Percentiles rank a stretch among this genome's conserved stretches.
These are phyloP conservation scores for Drosophila falleni DNA, from an alignment of 2,888 invertebrate genomes.

Conservation along the genomic window DNA sequence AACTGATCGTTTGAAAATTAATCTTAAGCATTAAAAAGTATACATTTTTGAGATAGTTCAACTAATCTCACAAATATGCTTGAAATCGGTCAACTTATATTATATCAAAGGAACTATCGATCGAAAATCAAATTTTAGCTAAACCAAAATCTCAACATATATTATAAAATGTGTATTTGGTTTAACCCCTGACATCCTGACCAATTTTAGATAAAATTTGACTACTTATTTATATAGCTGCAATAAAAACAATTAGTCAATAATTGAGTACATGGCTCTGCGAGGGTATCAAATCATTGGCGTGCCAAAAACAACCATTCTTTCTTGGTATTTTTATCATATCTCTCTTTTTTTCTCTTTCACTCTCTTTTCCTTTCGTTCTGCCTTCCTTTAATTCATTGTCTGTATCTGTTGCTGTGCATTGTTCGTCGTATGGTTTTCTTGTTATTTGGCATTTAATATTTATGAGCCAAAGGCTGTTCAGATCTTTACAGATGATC, in stretches of 20 bases:
- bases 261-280: not conserved
- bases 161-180: too few species aligned
- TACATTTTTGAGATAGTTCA: too few species aligned
- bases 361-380: not conserved
- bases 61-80: too few species aligned
- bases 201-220: too few species aligned
- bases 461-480: conserved; percentile 53
- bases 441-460: conserved; percentile 53
- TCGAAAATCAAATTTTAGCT: too few species aligned
- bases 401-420: conserved; percentile 21
- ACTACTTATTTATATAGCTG: too few species aligned
- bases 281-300: not conserved
- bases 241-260: not conserved
- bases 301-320: not conserved
- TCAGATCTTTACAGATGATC: conserved; percentile 26
- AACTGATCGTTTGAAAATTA: too few species aligned
- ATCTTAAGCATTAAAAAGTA: too few species aligned
- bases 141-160: too few species aligned
- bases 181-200: too few species aligned
- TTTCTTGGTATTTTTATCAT: conserved; percentile 3
- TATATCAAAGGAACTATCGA: too few species aligned
- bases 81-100: too few species aligned
- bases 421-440: conserved; percentile 38
- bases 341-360: not conserved
- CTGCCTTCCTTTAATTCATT: not conserved